These are phyloP conservation scores for Eulemur rubriventer DNA, from an alignment of 2,797 vertebrate genomes.

Conservation along the genomic window DNA sequence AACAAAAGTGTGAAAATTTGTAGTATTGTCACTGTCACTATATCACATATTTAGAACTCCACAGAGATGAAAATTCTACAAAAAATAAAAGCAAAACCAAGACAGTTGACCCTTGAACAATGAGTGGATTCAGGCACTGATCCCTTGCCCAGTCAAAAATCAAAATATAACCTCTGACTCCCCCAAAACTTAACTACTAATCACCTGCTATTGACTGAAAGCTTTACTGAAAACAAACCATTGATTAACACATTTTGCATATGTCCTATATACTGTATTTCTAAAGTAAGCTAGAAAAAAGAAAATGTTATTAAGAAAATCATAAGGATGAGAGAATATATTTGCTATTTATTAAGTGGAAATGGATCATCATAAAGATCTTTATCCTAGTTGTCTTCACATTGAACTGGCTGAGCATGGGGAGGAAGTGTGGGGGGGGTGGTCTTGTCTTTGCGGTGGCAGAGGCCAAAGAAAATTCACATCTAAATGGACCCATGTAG, in stretches of 20 bases:
- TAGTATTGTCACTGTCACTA: background rate
- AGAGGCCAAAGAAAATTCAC: background rate
- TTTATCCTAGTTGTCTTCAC: background rate
- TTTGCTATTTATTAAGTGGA: background rate
- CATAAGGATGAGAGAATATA: background rate
- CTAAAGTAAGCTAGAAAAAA: background rate
- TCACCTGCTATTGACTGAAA: background rate
- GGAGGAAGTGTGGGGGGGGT: rapidly evolving
- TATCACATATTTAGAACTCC: background rate
- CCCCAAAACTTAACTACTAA: background rate
- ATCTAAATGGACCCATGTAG: background rate
- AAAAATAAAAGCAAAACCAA: background rate
- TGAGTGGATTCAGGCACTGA: too few species aligned
- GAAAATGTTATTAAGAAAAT: background rate
- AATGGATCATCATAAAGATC: background rate
- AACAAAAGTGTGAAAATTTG: background rate
- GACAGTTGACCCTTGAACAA: too few species aligned
- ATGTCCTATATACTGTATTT: background rate
- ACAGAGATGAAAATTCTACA: background rate
- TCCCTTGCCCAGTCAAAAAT: background rate
- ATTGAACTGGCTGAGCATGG: background rate
- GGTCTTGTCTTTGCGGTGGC: background rate
- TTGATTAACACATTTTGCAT: background rate
- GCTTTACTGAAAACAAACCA: background rate
- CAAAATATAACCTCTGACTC: background rate